Evolutionary conservation across 2,888 invertebrate species (phyloP).

Genomic region (Pandemis cinnamomeana): DNA sequence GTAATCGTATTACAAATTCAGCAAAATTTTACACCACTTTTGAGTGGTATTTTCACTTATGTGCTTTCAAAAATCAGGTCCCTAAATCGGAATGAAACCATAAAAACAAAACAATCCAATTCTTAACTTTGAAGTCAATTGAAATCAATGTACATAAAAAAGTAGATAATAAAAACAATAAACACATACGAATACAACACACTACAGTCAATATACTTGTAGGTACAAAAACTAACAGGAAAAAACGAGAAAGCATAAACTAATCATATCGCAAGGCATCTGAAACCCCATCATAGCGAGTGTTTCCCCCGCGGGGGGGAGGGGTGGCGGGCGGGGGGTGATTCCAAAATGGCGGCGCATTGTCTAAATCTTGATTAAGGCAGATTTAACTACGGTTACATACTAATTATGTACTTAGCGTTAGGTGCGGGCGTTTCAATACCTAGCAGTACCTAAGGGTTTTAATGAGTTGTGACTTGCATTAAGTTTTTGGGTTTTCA

Average conservation of each 20-base stretch:
- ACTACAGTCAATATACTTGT: neutral
- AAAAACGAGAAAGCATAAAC: constrained; percentile 18
- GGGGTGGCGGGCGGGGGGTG: constrained; percentile 47
- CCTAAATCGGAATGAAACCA: too few species aligned
- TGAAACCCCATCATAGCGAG: constrained; percentile 26
- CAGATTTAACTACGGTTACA: constrained; percentile 74
- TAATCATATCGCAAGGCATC: constrained; percentile 40
- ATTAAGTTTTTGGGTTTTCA: neutral
- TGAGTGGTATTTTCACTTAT: too few species aligned
- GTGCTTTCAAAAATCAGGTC: too few species aligned
- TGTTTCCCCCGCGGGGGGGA: constrained; percentile 53
- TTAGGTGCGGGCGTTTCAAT: constrained; percentile 37
- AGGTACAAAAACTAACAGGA: constrained; percentile 19
- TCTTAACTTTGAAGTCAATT: too few species aligned
- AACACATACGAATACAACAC: too few species aligned
- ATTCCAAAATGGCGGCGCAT: constrained; percentile 59
- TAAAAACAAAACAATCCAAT: too few species aligned
- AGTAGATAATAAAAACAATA: too few species aligned
- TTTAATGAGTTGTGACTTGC: constrained; percentile 25
- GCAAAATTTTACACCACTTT: too few species aligned
- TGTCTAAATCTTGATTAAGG: constrained; percentile 81
- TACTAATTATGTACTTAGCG: constrained; percentile 81
- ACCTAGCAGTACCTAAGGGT: neutral
- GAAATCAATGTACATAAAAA: too few species aligned
- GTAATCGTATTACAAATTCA: too few species aligned